These are phyloP conservation scores for Ctena decussata DNA, from an alignment of 2,888 invertebrate species.

Conservation along the genomic window DNA sequence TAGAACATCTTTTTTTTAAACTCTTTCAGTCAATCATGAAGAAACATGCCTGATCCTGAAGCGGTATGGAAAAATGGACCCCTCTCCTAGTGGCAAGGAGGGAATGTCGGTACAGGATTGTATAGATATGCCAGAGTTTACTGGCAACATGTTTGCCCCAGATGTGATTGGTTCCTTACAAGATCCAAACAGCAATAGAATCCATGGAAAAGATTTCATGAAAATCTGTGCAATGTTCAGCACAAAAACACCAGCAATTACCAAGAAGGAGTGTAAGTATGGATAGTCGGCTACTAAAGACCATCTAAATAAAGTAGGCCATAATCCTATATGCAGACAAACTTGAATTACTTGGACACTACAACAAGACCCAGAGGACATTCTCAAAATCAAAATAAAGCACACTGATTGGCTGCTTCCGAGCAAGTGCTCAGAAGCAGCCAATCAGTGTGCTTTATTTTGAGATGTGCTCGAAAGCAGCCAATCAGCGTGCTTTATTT, in stretches of 20 bases:
- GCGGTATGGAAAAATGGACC: conserved; percentile 71
- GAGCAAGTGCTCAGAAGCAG: too few species aligned
- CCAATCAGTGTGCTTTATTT: too few species aligned
- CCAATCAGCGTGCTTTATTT: too few species aligned
- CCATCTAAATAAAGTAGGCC: too few species aligned
- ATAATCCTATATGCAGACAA: too few species aligned
- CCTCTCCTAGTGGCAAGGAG: conserved; percentile 61
- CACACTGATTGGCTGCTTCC: too few species aligned
- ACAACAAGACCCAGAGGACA: too few species aligned
- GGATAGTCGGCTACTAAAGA: too few species aligned
- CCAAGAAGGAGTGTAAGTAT: conserved; percentile 76
- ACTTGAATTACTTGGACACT: too few species aligned
- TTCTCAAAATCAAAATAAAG: too few species aligned
- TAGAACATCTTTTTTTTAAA: too few species aligned
- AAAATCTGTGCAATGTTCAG: conserved; percentile 73
- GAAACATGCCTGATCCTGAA: conserved; percentile 69
- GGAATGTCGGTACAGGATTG: conserved; percentile 74
- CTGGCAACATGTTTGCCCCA: conserved; percentile 72
- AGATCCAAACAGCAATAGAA: conserved; percentile 61
- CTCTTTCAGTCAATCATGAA: conserved; percentile 67
- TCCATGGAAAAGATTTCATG: conserved; percentile 74
- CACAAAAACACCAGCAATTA: conserved; percentile 63
- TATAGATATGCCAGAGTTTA: conserved; percentile 75
- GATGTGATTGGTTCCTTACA: conserved; percentile 68
- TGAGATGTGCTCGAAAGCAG: too few species aligned